These are phyloP conservation scores for Hozukius guyotensis DNA, from an alignment of 2,797 vertebrate genomes.

Conservation along the genomic window DNA sequence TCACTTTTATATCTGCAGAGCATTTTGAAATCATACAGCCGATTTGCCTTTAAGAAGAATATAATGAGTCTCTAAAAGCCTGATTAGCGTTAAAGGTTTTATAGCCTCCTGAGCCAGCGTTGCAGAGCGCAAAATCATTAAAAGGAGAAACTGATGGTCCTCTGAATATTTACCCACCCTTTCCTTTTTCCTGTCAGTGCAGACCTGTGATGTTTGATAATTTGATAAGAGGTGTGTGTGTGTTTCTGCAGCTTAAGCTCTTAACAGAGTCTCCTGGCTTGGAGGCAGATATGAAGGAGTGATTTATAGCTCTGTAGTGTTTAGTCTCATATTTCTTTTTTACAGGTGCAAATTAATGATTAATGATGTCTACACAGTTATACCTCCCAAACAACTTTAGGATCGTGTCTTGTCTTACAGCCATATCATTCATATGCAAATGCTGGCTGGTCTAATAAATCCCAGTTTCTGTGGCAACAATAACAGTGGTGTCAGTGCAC, in stretches of 20 bases:
- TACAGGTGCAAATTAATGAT: not conserved
- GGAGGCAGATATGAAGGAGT: not conserved
- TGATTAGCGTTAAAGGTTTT: conserved; percentile 48
- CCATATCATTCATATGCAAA: not conserved
- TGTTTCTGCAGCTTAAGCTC: not conserved
- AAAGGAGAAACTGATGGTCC: conserved; percentile 19
- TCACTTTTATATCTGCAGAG: conserved; percentile 5
- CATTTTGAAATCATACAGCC: conserved; percentile 31
- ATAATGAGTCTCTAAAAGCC: conserved; percentile 37
- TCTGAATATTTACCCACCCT: conserved; percentile 16
- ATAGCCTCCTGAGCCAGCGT: conserved; percentile 15
- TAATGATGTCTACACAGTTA: not conserved
- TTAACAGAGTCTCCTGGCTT: not conserved
- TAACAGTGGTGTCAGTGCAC: not conserved
- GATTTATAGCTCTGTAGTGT: not conserved
- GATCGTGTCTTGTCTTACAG: not conserved
- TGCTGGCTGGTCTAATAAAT: not conserved
- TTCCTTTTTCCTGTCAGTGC: not conserved
- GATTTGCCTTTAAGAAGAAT: conserved; percentile 33
- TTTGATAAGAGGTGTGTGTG: not conserved
- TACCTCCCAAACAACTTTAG: not conserved
- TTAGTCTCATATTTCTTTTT: not conserved
- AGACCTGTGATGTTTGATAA: not conserved
- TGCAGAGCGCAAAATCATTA: conserved; percentile 37
- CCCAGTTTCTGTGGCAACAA: not conserved